phyloP scores from a whole-genome alignment of 2,888 invertebrate genomes.

The Stratiomys singularior region DNA sequence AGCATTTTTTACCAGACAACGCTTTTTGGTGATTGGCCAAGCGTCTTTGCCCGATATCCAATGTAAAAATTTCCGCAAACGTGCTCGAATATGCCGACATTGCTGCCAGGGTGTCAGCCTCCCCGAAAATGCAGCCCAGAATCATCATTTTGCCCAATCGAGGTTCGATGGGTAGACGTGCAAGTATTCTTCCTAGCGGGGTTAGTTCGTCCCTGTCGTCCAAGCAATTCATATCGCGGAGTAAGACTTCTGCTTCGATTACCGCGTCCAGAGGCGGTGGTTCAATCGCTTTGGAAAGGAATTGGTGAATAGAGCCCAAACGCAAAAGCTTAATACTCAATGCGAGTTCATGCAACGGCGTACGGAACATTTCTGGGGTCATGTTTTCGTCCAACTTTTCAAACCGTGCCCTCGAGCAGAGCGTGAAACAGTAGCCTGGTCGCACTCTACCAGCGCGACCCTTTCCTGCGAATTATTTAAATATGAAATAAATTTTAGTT shows the following conservation, averaged over 20 bases:
- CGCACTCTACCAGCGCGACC: conserved; percentile 96
- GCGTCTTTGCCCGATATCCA: conserved; percentile 79
- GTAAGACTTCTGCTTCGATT: conserved; percentile 91
- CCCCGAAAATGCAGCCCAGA: conserved; percentile 88
- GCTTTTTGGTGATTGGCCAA: conserved; percentile 86
- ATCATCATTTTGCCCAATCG: conserved; percentile 97
- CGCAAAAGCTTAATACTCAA: conserved; percentile 87
- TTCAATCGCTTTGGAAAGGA: conserved; percentile 94
- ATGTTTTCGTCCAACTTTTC: conserved; percentile 85
- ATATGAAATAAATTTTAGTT: background rate
- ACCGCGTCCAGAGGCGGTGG: conserved; percentile 98
- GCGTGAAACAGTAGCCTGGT: conserved; percentile 92
- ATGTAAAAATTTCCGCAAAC: conserved; percentile 92
- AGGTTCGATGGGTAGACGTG: conserved; percentile 95
- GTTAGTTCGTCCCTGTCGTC: conserved; percentile 89
- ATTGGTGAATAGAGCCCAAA: conserved; percentile 92
- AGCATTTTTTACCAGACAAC: conserved; percentile 85
- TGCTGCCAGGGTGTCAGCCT: conserved; percentile 90
- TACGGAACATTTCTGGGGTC: conserved; percentile 97
- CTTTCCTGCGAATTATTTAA: conserved; percentile 68
- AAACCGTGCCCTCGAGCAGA: conserved; percentile 83
- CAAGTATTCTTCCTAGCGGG: conserved; percentile 91
- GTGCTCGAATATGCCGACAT: conserved; percentile 97
- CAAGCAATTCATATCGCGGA: conserved; percentile 90
- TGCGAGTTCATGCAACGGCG: conserved; percentile 94